Evolutionary conservation across 2,113 vertebrate species (phyloP), one percentile per base, ranked within the genome.

Genomic region (Hirundichthys speculiger): DNA sequence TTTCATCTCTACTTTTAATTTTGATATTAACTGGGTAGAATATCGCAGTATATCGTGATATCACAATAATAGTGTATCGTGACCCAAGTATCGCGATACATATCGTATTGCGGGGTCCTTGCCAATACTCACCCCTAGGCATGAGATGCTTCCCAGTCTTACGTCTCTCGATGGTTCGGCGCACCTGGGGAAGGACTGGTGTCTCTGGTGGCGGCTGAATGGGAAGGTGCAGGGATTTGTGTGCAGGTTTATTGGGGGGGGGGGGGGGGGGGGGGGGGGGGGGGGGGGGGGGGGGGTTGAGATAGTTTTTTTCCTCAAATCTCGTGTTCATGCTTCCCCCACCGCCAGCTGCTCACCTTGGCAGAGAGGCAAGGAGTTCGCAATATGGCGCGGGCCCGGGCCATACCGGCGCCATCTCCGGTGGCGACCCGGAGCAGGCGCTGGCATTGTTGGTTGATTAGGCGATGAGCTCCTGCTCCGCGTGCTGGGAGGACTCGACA

Each of bases 331-430:
- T 76, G 62, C 69, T 60, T 69, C 56, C 51, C n/a, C 60, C 56
- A 67, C 82, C 62, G 73, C 82, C 89, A 90, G 88, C 88, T 90
- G 89, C 86, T 86, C 85, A 80, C 84, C 69, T 85, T 88, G 87
- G 89, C 89, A 86, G 16, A 59, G 64, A 69, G 43, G 69, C 53
- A 39, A 76, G 72, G 77, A 80, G 83, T 72, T 77, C 80, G 79
- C 83, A 82, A 76, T 74, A 66, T 80, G 87, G 76, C 55, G 39
- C 55, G 50, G 77, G 41, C 54, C n/a, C 61, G 56, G 56, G 64
- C 72, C 76, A 63, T 64, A 74, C 49, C 49, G 14, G 16, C 56
- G 51, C 69, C 80, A 67, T 78, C 77, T 75, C 73, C 76, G 58
- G 82, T 58, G 63, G 84, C 52, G 62, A 77, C 85, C 82, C 40